Evolutionary conservation across 2,113 vertebrate genomes (phyloP), one percentile per base, ranked within the genome.

Genomic region (Nicator chloris): DNA sequence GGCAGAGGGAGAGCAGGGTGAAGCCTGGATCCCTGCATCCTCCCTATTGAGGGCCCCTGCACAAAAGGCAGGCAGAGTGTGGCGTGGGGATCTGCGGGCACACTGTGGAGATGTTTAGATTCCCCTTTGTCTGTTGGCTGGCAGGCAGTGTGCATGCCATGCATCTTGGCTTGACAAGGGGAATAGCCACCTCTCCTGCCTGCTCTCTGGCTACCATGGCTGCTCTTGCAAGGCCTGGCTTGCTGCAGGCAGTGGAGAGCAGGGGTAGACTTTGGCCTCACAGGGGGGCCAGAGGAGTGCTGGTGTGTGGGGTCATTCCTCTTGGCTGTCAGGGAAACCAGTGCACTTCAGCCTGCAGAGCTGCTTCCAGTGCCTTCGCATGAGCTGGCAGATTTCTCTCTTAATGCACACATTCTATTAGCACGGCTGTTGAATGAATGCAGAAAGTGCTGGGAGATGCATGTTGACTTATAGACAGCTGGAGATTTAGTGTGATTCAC

Each of bases 381-480:
- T 45, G 28, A 60, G 21, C 61, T 76, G 65, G 23, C 61, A 11
- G 10, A 26, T 65, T 72, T 85, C 40, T 72, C 45, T 91, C 72
- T 69, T 90, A 78, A 47, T 15, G 39, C 50, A 45, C 40, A 13
- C 20, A 31, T 16, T 57, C 27, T 82, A 56, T 54, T 93, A 50
- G 45, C 68, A 73, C 9, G 40, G 64, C 28, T 72, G 79, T 31
- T 31, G 8, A 57, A 86, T 28, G 33, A 82, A 75, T n/a, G 31
- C 78, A 87, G 89, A 87, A 71, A 61, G 70, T 13, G 0, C 39
- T 85, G 63, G 66, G 78, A 94, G 86, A 70, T 39, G 63, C 4
- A 5, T 70, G 59, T 83, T 83, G 79, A 73, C 63, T 95, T 94
- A 75, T 1, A 90, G 87, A 87, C 75, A 92, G 71, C 75, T 96